A percentile compares a stretch with the other conserved stretches of the same genome.
Evolutionary conservation across 2,797 vertebrate species (phyloP).

Genomic region (Fundulus diaphanus): DNA sequence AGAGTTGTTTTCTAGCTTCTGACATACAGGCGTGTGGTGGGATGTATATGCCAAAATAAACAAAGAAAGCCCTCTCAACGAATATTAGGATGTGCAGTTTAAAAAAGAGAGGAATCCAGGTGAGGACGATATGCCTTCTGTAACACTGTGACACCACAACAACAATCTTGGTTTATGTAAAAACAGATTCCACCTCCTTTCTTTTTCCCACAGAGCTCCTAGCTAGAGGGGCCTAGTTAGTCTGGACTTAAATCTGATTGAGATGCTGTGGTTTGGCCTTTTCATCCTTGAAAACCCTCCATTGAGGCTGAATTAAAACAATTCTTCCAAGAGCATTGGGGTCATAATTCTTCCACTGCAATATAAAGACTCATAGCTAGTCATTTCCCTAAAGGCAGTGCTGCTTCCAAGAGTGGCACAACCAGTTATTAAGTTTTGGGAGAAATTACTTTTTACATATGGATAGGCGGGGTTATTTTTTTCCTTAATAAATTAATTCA

Average conservation of each 20-base stretch:
- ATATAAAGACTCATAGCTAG: neutral
- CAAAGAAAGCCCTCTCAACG: too few relatives aligned
- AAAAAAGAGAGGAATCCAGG: too few relatives aligned
- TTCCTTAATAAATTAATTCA: neutral
- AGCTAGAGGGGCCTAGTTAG: neutral
- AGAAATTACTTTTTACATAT: neutral
- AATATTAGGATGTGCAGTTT: too few relatives aligned
- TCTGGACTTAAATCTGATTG: neutral
- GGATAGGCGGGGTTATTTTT: neutral
- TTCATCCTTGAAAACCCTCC: neutral
- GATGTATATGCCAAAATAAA: too few relatives aligned
- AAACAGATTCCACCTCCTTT: too few relatives aligned
- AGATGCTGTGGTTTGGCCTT: too few relatives aligned
- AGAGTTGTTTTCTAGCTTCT: too few relatives aligned
- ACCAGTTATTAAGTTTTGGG: neutral
- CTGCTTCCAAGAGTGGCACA: neutral
- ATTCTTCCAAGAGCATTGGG: neutral
- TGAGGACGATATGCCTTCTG: too few relatives aligned
- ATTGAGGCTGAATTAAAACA: neutral
- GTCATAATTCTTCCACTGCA: neutral
- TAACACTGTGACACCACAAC: too few relatives aligned
- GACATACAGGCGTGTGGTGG: too few relatives aligned
- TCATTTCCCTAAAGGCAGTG: neutral
- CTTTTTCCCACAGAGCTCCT: too few relatives aligned
- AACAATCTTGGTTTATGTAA: too few relatives aligned